These are phyloP conservation scores for Pheosia tremula DNA, from an alignment of 2,888 invertebrate genomes.

Conservation along the genomic window DNA sequence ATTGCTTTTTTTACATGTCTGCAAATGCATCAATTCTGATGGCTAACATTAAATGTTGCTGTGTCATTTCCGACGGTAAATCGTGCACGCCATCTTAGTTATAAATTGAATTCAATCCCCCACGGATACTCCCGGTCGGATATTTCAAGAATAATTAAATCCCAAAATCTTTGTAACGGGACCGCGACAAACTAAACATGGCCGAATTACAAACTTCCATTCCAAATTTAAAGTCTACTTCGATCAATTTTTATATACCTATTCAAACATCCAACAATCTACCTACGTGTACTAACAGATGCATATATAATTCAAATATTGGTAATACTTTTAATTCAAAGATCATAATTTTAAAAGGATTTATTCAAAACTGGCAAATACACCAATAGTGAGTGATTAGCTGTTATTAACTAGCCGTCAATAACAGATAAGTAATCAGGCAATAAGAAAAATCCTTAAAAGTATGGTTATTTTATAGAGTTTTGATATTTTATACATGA, in stretches of 20 bases:
- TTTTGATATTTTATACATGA: no score
- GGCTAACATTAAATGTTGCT: slow-evolving; percentile 4
- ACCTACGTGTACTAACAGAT: slow-evolving; percentile 16
- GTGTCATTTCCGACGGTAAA: slow-evolving; percentile 21
- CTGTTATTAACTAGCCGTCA: no score
- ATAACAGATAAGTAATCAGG: no score
- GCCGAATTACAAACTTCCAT: slow-evolving; percentile 46
- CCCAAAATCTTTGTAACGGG: slow-evolving; percentile 53
- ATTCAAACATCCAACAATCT: no score
- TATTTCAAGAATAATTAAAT: slow-evolving; percentile 55
- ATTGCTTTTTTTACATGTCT: background rate
- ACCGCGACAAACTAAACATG: slow-evolving; percentile 50
- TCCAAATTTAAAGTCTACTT: slow-evolving; percentile 6
- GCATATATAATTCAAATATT: slow-evolving; percentile 12
- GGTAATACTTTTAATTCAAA: background rate
- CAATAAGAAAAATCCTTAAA: no score
- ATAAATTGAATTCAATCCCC: slow-evolving; percentile 41
- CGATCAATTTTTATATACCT: no score
- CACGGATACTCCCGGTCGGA: slow-evolving; percentile 40
- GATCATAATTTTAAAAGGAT: background rate
- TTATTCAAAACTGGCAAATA: background rate
- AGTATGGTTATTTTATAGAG: no score
- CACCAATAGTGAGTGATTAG: background rate
- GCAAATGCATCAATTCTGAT: background rate
- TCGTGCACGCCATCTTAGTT: slow-evolving; percentile 23